Evolutionary conservation across 2,113 vertebrate genomes (phyloP), one percentile per base, ranked within the genome.

Genomic region (Spilogale gracilis): DNA sequence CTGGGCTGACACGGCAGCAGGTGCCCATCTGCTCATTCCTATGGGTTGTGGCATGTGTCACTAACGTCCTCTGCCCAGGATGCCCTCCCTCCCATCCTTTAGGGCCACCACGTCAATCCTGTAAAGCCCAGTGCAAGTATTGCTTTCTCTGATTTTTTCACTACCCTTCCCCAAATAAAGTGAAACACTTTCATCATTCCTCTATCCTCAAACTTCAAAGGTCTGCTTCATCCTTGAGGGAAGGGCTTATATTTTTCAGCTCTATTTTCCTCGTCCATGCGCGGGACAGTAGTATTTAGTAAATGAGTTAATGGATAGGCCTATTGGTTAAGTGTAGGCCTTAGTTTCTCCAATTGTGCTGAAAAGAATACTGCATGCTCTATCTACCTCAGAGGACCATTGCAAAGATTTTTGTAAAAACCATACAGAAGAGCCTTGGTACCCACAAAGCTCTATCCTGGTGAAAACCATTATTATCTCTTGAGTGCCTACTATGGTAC

Each of bases 111-210:
- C 90, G n/a, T 76, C 4, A 69, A 38, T 86, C 63, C 58, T 88
- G 71, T 20, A 82, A n/a, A 10, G 38, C 20, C 50, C 52, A 82
- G 30, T 10, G 7, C 11, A 71, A 65, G 32, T 27, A 48, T 56
- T 52, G 73, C 81, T 88, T 93, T 84, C 30, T 93, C 89, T 94
- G 60, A 84, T 16, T 81, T 65, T 61, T 81, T 86, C 32, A 18
- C 48, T 80, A 20, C 54, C 71, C 43, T 86, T 93, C 65, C 27
- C 60, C 38, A 81, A 96, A 82, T 80, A 85, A 94, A 92, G 18
- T 84, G 58, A 71, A 90, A 60, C 0, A 60, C 2, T 12, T 86
- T 56, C 32, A 80, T 63, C 32, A 56, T 82, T 73, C 23, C 69
- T 85, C 54, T 71, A 6, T 63, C 60, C 50, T 93, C 43, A 83